Base-by-base conservation (phyloP, 92 coral and sea anemone species). In the Epizoanthus rinbou region DNA sequence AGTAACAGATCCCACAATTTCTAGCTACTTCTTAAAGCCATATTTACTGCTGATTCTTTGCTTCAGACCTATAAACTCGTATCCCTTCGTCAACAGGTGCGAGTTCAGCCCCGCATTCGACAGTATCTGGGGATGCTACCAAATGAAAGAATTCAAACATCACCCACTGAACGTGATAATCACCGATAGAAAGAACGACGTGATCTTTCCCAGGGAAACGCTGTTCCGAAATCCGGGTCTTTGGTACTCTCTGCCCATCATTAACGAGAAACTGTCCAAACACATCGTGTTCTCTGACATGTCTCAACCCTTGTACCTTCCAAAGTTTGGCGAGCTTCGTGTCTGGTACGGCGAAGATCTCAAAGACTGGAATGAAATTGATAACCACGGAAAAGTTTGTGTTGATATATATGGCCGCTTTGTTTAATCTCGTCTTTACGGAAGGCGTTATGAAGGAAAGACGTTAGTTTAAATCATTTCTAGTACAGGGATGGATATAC, bases 201-300 rank as follows among this genome's bases (percentile, higher is more conserved):
- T 91, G 53, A 86, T 91, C 62, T 91, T 72, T 47, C 95, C 95
- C 8, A 85, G 73, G 45, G 79, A 71, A 39, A 70, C 73, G 39
- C 80, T 69, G 52, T 89, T 89, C 85, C 81, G 80, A n/a, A 47
- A 80, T 54, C 18, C 67, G 23, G 92, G 95, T 14, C 79, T 91
- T 25, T 91, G 92, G 92, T 91, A 91, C 67, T 83, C 84, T 64
- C 37, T 91, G 75, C 95, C 95, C 16, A 17, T 71, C 16, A 15
- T 71, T 53, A 31, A 71, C 58, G 76, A 71, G 76, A 71, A 71
- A 21, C 22, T 71, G 31, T 71, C 76, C 3, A 71, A 71, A 7
- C 76, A 71, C 58, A 43, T 71, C 58, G 76, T 71, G 58, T 71
- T 71, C 76, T 71, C 76, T 17, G 58, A 71, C 57, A 45, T 71